Evolutionary conservation across 1,140 invertebrate genomes (phyloP).

Genomic region (Teleopsis dalmanni): DNA sequence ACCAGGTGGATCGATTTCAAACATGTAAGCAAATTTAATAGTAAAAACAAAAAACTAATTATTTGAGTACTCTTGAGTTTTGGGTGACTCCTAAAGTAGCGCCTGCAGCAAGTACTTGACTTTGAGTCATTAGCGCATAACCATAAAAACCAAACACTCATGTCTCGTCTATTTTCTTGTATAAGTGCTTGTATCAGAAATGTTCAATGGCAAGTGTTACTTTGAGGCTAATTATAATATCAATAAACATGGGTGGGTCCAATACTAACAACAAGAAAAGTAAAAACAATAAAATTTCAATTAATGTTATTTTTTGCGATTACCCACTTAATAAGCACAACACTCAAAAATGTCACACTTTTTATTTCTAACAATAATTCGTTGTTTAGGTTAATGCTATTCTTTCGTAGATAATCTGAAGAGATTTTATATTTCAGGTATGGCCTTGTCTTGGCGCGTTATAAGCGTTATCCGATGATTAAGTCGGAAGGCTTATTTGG

Average conservation of each 20-base stretch:
- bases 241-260: conserved; percentile 1
- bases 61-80: neutral
- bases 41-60: neutral
- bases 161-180: too few species aligned
- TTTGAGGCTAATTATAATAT: conserved; percentile 9
- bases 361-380: too few species aligned
- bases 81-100: neutral
- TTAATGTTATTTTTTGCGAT: too few species aligned
- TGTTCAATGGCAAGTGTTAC: conserved; percentile 9
- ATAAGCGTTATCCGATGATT: conserved; percentile 60
- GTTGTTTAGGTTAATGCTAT: too few species aligned
- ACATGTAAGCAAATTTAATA: conserved; percentile 52
- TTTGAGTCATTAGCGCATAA: conserved; percentile 4
- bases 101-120: conserved; percentile 3
- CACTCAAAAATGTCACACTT: too few species aligned
- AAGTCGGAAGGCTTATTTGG: conserved; percentile 61
- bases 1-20: conserved; percentile 81
- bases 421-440: conserved; percentile 46
- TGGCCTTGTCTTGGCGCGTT: conserved; percentile 71
- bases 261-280: neutral
- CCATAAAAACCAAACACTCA: too few species aligned
- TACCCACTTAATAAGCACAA: too few species aligned
- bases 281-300: neutral
- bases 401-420: too few species aligned
- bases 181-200: neutral